Percentiles rank a stretch among this genome's conserved stretches.
These are phyloP conservation scores for Cotesia congregata DNA, from an alignment of 2,888 invertebrate genomes.

Conservation along the genomic window DNA sequence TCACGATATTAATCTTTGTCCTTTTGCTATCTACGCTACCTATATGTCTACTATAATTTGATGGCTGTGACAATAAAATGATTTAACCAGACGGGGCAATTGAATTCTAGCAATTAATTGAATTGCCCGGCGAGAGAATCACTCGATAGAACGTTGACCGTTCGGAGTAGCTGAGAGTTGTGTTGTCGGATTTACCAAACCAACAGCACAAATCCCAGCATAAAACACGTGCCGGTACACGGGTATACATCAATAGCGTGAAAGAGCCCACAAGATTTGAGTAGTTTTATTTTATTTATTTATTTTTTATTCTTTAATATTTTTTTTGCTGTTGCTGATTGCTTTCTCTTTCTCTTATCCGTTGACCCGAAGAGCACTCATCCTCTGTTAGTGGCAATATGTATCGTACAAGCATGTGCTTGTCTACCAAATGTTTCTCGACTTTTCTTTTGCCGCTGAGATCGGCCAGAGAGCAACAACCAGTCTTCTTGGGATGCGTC, in stretches of 20 bases:
- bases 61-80: constrained; percentile 5
- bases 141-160: constrained; percentile 22
- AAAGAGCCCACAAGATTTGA: constrained; percentile 22
- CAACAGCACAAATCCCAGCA: constrained; percentile 23
- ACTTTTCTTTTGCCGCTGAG: constrained; percentile 54
- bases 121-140: not conserved
- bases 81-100: constrained; percentile 5
- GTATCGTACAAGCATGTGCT: constrained; percentile 60
- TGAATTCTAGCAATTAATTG: constrained; percentile 18
- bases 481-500: constrained; percentile 55
- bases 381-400: constrained; percentile 59
- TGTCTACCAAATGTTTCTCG: constrained; percentile 60
- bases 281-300: constrained; percentile 26
- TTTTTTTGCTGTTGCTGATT: constrained; percentile 28
- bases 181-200: constrained; percentile 14
- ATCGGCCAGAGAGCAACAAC: constrained; percentile 60
- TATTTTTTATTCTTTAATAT: constrained; percentile 1
- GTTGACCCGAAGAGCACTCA: constrained; percentile 42
- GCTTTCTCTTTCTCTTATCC: constrained; percentile 30
- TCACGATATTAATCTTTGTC: not conserved
- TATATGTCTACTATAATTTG: not conserved
- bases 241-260: constrained; percentile 31
- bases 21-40: not conserved
- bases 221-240: constrained; percentile 27
- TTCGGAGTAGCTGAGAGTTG: not conserved